Base-by-base conservation (phyloP, 2,113 vertebrate genomes). In the Rhinogobius similis region DNA sequence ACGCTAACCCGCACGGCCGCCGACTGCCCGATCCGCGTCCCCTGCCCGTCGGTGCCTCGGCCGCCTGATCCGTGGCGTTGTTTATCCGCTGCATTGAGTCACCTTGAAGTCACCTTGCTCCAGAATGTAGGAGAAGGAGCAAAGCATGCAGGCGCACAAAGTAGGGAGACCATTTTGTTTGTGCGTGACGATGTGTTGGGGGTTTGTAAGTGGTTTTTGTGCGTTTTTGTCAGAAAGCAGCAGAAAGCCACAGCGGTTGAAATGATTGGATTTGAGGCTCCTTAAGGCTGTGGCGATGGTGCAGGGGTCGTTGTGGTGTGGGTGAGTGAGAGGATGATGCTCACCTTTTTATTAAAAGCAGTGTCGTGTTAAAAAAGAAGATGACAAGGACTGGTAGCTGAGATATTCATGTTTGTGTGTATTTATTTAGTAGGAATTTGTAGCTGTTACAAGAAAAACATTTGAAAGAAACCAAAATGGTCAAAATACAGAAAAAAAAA, bases 21-120 rank as follows among this genome's bases (percentile, higher is more conserved):
- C 32, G 41, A 8, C 10, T 4, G 9, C 21, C 67, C 29, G 23
- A 26, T 36, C 12, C 52, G 66, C 48, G 61, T 14, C 20, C 16
- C 14, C 65, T 29, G 29, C 14, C 64, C 48, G 13, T n/a, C 6
- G 63, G 65, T 46, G 59, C 32, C 39, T 53, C 14, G 4, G 20
- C 46, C 23, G 50, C n/a, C 27, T 53, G 39, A 5, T 11, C 9
- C 41, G 20, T 39, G 27, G 52, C 52, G 10, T 75, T 76, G 10
- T 76, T 76, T 62, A 65, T 44, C 78, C 56, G 38, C 43, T 39
- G 46, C 74, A 58, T 71, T 8, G 67, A 72, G 44, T 90, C 79
- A 88, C 88, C 88, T 90, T 91, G 79, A 85, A 80, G 63, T 93
- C 79, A 89, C 89, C 91, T 91, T 89, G 77, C 23, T 85, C 65